Conservation (phyloP, 1,140 invertebrate species). For the Drosophila sucinea region DNA sequence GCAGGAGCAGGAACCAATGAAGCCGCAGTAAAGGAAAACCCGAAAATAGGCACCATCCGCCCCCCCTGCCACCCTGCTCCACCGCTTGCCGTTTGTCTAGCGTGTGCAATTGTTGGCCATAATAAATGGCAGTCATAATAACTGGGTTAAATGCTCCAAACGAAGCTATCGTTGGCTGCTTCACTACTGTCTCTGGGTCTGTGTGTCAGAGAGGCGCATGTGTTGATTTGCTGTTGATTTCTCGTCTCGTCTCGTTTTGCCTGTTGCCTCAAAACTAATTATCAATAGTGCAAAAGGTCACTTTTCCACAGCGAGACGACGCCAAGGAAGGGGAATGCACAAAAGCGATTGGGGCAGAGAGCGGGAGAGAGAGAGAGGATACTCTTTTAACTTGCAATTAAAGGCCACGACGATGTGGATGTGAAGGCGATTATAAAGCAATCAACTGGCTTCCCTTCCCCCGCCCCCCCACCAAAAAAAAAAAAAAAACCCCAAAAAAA, state of each 20-base stretch:
- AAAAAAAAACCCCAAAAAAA: not conserved
- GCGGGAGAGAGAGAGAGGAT: slow-evolving; percentile 39
- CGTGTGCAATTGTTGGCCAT: slow-evolving; percentile 48
- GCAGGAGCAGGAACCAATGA: slow-evolving; percentile 33
- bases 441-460: slow-evolving; percentile 52
- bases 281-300: slow-evolving; percentile 72
- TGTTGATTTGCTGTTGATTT: slow-evolving; percentile 74
- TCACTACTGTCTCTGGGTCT: slow-evolving; percentile 46
- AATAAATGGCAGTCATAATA: slow-evolving; percentile 80
- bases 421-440: slow-evolving; percentile 74
- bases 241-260: slow-evolving; percentile 41
- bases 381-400: slow-evolving; percentile 77
- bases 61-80: not conserved
- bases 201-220: slow-evolving; percentile 54
- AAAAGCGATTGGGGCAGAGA: not conserved
- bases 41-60: not conserved
- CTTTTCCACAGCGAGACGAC: slow-evolving; percentile 32
- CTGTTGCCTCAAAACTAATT: slow-evolving; percentile 64
- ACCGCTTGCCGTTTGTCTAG: slow-evolving; percentile 5
- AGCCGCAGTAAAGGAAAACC: slow-evolving; percentile 47
- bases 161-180: slow-evolving; percentile 1
- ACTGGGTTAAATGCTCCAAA: slow-evolving; percentile 73
- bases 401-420: slow-evolving; percentile 39
- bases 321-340: too few relatives aligned
- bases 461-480: not conserved